Base-by-base conservation (phyloP, 2,113 vertebrate genomes). In the Megaleporinus macrocephalus region DNA sequence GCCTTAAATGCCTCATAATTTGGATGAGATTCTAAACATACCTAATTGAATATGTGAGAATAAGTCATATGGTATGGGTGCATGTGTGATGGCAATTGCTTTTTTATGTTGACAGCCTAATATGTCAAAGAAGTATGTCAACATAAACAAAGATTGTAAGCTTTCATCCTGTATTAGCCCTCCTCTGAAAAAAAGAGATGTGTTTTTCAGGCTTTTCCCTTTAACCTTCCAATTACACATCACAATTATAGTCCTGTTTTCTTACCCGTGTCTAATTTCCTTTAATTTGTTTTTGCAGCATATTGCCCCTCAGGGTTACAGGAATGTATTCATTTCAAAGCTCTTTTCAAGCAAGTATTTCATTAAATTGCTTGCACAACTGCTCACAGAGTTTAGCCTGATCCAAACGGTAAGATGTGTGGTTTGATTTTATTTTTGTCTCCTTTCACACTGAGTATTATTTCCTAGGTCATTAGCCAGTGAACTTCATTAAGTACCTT, bases 261-360 rank as follows among this genome's bases (percentile, higher is more conserved):
- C 75, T 62, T 75, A 78, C 59, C 71, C 44, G 9, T n/a, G 84
- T 72, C 72, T 79, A 63, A 82, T 82, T 82, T 75, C 70, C 76
- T 82, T 70, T 82, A 30, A 82, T 79, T 82, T 85, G 75, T 82
- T 85, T 79, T 70, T 29, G 29, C 79, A 75, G 29, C 72, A 68
- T 36, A 82, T 82, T 59, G 81, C 44, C 47, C 70, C 71, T 76
- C 68, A 22, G 71, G 80, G 71, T 79, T 29, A 79, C 30, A 85
- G 29, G 53, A 69, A 78, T 59, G 69, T 73, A 65, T 36, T 27
- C n/a, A 22, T 51, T 73, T 80, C 14, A 80, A 72, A 71, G 12
- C 53, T 49, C 68, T 30, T 29, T 57, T 33, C 22, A 78, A 71
- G 30, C 59, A 79, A 61, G 30, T 13, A 29, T 55, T 69, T 30